A percentile compares a stretch with the other conserved stretches of the same genome.
Conservation (phyloP, 2,797 vertebrate genomes). For the Syngnathus rostellatus region DNA sequence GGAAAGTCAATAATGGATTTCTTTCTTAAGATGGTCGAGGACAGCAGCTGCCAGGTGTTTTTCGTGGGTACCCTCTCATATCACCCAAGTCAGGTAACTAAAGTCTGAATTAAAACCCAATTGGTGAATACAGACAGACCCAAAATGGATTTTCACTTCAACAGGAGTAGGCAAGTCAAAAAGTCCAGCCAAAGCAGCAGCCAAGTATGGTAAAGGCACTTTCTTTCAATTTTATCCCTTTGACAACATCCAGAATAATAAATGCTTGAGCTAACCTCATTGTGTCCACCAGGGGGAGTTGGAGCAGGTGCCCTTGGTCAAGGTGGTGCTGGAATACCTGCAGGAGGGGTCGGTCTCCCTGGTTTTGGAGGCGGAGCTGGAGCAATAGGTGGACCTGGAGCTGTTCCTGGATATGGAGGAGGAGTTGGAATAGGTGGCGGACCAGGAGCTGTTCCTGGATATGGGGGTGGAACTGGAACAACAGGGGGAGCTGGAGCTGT, state of each 20-base stretch:
- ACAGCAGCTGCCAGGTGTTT: slow-evolving; percentile 81
- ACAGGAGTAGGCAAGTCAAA: slow-evolving; percentile 65
- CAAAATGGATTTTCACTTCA: not conserved
- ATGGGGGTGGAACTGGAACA: slow-evolving; percentile 23
- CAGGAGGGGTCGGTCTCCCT: slow-evolving; percentile 24
- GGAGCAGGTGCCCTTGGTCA: slow-evolving; percentile 22
- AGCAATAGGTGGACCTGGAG: slow-evolving; percentile 28
- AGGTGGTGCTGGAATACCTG: slow-evolving; percentile 20
- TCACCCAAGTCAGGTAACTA: slow-evolving; percentile 85
- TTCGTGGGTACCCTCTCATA: slow-evolving; percentile 92
- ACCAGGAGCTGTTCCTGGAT: slow-evolving; percentile 27
- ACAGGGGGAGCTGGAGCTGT: slow-evolving; percentile 24
- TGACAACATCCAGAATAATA: not conserved
- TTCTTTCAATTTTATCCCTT: not conserved
- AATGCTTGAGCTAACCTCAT: slow-evolving; percentile 1
- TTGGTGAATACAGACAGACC: not conserved
- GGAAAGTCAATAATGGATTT: slow-evolving; percentile 15
- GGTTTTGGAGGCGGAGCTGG: slow-evolving; percentile 41
- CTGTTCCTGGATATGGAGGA: slow-evolving; percentile 34
- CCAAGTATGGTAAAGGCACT: slow-evolving; percentile 65
- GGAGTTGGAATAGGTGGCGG: slow-evolving; percentile 30
- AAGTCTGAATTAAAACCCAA: not conserved
- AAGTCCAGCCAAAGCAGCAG: slow-evolving; percentile 62
- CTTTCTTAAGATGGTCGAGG: slow-evolving; percentile 73
- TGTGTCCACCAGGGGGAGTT: slow-evolving; percentile 41